These are phyloP conservation scores for Drosophila kikkawai DNA, from an alignment of 1,140 invertebrate species.

Conservation along the genomic window DNA sequence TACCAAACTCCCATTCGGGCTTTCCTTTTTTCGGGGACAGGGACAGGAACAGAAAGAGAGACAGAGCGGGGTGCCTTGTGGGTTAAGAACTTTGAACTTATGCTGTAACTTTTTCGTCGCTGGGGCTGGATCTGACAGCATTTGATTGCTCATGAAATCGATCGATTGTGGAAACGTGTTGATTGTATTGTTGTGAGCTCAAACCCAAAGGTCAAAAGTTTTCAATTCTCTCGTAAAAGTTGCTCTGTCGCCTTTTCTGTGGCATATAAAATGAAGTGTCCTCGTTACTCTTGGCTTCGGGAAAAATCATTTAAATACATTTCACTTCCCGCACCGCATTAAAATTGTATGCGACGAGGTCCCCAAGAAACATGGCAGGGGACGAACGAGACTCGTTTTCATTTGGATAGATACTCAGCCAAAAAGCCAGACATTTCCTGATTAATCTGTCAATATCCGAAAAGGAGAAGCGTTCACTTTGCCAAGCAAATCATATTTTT, in stretches of 20 bases:
- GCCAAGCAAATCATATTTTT: slow-evolving; percentile 26
- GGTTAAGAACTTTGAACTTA: slow-evolving; percentile 75
- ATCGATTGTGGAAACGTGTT: slow-evolving; percentile 79
- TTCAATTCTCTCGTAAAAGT: slow-evolving; percentile 70
- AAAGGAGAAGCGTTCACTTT: slow-evolving; percentile 7
- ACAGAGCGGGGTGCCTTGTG: slow-evolving; percentile 37
- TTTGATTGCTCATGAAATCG: slow-evolving; percentile 81
- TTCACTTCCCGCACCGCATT: slow-evolving; percentile 47
- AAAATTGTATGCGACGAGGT: slow-evolving; percentile 51
- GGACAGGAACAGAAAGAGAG: neutral
- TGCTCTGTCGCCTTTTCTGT: slow-evolving; percentile 48
- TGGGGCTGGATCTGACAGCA: slow-evolving; percentile 73
- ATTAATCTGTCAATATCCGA: slow-evolving; percentile 33
- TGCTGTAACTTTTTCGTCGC: slow-evolving; percentile 68
- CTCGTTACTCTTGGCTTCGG: slow-evolving; percentile 49
- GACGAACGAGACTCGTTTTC: neutral
- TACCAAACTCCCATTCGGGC: slow-evolving; percentile 38
- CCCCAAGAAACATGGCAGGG: slow-evolving; percentile 1
- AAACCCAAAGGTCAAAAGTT: slow-evolving; percentile 75
- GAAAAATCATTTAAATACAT: slow-evolving; percentile 72
- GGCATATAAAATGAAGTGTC: slow-evolving; percentile 72
- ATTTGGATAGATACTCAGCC: slow-evolving; percentile 7
- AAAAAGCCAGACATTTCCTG: slow-evolving; percentile 19
- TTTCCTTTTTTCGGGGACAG: slow-evolving; percentile 24
- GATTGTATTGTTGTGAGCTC: slow-evolving; percentile 67